Evolutionary conservation across 2,113 vertebrate genomes (phyloP).

Genomic region (Psammodynastes pulverulentus): DNA sequence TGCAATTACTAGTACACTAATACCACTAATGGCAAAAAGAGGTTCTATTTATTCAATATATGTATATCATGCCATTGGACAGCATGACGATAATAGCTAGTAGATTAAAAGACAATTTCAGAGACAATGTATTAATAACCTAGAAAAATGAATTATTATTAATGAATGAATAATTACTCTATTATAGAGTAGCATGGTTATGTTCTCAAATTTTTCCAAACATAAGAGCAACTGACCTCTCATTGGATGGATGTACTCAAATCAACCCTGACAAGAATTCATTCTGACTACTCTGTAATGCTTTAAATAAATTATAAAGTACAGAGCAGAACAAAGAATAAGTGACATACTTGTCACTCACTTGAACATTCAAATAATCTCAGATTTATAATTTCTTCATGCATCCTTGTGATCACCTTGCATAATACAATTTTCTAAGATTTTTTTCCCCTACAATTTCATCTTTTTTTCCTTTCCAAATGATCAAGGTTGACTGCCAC

Average conservation of each 20-base stretch:
- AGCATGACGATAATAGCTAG: not conserved
- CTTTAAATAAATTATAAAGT: constrained; percentile 5
- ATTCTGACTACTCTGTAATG: not conserved
- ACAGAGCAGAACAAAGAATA: not conserved
- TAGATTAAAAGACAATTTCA: not conserved
- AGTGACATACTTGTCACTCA: not conserved
- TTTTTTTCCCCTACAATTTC: not conserved
- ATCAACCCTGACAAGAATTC: not conserved
- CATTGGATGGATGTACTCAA: not conserved
- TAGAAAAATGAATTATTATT: not conserved
- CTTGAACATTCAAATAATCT: not conserved
- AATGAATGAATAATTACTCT: not conserved
- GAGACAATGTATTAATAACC: not conserved
- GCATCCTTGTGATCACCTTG: not conserved
- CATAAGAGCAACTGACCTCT: not conserved
- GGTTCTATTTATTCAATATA: not conserved
- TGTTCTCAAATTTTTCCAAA: not conserved
- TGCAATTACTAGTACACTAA: not conserved
- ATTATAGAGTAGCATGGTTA: not conserved
- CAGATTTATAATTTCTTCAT: not conserved
- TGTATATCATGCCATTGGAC: not conserved
- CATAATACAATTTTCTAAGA: not conserved
- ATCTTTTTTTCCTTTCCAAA: not conserved
- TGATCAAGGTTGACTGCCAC: not conserved
- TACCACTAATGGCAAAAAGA: not conserved